A percentile compares a stretch with the other conserved stretches of the same genome.
Conservation (phyloP, 2,797 vertebrate genomes). For the Nyctibius grandis region DNA sequence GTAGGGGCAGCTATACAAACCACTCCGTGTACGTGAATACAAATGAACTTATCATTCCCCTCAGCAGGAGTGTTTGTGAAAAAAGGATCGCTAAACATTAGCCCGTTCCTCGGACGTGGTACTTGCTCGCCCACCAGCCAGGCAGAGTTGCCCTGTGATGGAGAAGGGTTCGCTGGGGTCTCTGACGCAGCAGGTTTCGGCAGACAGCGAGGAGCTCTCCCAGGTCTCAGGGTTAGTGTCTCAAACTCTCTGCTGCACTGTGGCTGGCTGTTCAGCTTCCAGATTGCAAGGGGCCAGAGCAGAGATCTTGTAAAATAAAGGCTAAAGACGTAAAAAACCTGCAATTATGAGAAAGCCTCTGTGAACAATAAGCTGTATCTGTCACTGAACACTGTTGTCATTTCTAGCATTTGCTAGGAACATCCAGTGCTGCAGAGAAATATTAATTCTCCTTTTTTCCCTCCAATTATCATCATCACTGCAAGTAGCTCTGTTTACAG, state of each 20-base stretch:
- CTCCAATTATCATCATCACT: background rate
- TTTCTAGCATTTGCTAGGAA: background rate
- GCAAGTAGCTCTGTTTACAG: background rate
- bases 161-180: background rate
- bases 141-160: background rate
- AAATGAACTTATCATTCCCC: background rate
- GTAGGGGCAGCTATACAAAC: background rate
- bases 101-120: background rate
- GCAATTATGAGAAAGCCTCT: background rate
- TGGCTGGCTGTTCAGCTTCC: background rate
- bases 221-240: background rate
- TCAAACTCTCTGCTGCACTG: background rate
- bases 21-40: background rate
- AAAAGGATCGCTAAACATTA: background rate
- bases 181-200: background rate
- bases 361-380: background rate
- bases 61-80: background rate
- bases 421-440: background rate
- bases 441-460: background rate
- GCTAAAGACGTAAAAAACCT: background rate
- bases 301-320: background rate
- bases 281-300: background rate
- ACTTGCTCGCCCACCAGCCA: background rate
- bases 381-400: background rate
- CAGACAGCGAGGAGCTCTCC: background rate